Evolutionary conservation across 2,113 vertebrate genomes (phyloP), one percentile per base, ranked within the genome.

Genomic region (Micronycteris hirsuta): DNA sequence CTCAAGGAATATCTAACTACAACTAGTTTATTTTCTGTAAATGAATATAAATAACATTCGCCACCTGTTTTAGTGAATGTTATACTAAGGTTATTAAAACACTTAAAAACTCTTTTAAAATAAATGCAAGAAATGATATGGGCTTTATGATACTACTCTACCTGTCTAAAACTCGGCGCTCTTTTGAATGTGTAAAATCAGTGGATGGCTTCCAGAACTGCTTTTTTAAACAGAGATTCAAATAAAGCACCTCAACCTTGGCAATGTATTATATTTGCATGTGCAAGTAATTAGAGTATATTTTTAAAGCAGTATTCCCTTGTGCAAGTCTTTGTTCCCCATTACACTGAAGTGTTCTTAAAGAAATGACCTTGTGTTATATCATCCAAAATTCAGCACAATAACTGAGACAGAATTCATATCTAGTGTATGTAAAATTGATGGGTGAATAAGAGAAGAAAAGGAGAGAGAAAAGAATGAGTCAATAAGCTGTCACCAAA

Each of bases 201-300:
- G 9, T 91, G n/a, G 52, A 65, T 85, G 76, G 63, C 28, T 73
- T 93, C 76, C 54, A 91, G 82, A 92, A 24, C 3, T 70, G 3
- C 14, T 31, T 85, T 36, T 76, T 83, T 94, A 67, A 92, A 36
- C n/a, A 93, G 80, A 92, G 24, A 77, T 58, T 52, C 49, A 83
- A 45, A 82, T 43, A 86, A 93, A 54, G 63, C 63, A 47, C 54
- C 56, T 36, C 31, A 56, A 49, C 36, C 31, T 93, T 74, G 56
- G 56, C 33, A 33, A 52, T 36, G 20, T 90, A 41, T 90, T 85
- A 54, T 36, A 87, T 90, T 90, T 95, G 49, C 93, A 92, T 56
- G 22, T 87, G 94, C 68, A 82, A 95, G 83, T 73, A 87, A 93
- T 93, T 92, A 96, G 38, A 73, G 14, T 80, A 36, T 76, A 86